These are phyloP conservation scores for Caenorhabditis japonica DNA, from an alignment of 2,888 invertebrate species.

Conservation along the genomic window DNA sequence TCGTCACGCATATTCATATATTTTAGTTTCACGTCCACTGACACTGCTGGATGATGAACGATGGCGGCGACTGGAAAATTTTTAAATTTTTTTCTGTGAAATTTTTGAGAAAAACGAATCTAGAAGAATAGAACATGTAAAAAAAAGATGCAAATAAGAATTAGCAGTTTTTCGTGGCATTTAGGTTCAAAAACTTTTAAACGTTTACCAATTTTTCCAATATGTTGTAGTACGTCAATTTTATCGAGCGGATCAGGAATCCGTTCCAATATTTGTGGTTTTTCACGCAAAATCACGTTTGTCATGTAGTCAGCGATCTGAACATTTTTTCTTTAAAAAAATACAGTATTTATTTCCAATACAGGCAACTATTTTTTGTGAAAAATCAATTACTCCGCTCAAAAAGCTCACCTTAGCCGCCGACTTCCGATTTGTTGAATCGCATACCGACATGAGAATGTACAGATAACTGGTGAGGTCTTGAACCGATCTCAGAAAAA, in stretches of 20 bases:
- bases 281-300: constrained; percentile 18
- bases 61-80: constrained; percentile 49
- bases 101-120: not conserved
- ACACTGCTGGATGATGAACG: constrained; percentile 59
- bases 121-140: not conserved
- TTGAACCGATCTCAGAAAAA: constrained; percentile 4
- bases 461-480: constrained; percentile 34
- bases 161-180: not conserved
- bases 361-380: constrained; percentile 20
- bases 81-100: not conserved
- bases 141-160: not conserved
- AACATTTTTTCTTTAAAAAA: too few species aligned
- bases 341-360: constrained; percentile 4
- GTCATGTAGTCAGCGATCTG: constrained; percentile 30
- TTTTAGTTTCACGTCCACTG: constrained; percentile 43
- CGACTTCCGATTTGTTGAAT: constrained; percentile 33
- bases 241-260: constrained; percentile 23
- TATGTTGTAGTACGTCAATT: constrained; percentile 24
- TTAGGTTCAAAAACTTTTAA: constrained; percentile 9
- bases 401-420: constrained; percentile 15
- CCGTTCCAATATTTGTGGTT: constrained; percentile 11
- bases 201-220: constrained; percentile 47
- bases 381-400: not conserved
- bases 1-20: constrained; percentile 33
- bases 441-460: constrained; percentile 24